Evolutionary conservation across 2,888 invertebrate genomes (phyloP).

Genomic region (Electrophaes corylata): DNA sequence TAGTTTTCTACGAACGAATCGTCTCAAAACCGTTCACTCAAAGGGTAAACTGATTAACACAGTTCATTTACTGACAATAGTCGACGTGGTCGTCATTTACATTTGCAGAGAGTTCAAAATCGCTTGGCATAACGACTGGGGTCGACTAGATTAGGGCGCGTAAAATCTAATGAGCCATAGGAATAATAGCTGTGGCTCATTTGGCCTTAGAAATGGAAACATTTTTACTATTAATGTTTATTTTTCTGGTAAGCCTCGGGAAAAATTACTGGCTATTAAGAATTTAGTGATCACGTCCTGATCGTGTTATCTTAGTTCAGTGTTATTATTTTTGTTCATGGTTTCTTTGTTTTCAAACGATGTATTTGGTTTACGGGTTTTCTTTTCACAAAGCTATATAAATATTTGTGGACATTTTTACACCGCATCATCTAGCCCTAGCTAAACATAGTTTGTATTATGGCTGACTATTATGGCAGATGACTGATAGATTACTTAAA

Average conservation of each 20-base stretch:
- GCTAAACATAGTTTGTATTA: too few relatives aligned
- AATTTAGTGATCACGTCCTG: conserved; percentile 1
- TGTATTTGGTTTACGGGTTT: too few relatives aligned
- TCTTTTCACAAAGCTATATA: too few relatives aligned
- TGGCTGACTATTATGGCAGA: too few relatives aligned
- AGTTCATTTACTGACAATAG: conserved; percentile 57
- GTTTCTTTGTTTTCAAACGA: neutral
- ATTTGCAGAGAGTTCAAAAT: conserved; percentile 64
- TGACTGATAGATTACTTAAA: too few relatives aligned
- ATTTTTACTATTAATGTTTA: conserved; percentile 26
- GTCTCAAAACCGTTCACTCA: conserved; percentile 54
- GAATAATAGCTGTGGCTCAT: conserved; percentile 66
- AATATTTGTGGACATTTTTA: neutral
- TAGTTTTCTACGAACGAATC: conserved; percentile 6
- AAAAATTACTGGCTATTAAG: conserved; percentile 3
- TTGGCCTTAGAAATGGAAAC: conserved; percentile 50
- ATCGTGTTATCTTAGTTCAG: neutral
- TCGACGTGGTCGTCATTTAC: conserved; percentile 56
- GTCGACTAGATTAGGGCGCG: conserved; percentile 60
- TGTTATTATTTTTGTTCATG: neutral
- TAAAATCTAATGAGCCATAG: conserved; percentile 72
- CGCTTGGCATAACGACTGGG: conserved; percentile 49
- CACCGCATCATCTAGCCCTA: neutral
- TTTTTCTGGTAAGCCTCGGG: conserved; percentile 12
- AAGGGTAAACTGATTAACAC: conserved; percentile 64